Conservation (phyloP, 2,797 vertebrate genomes). For the Anas flavirostris region DNA sequence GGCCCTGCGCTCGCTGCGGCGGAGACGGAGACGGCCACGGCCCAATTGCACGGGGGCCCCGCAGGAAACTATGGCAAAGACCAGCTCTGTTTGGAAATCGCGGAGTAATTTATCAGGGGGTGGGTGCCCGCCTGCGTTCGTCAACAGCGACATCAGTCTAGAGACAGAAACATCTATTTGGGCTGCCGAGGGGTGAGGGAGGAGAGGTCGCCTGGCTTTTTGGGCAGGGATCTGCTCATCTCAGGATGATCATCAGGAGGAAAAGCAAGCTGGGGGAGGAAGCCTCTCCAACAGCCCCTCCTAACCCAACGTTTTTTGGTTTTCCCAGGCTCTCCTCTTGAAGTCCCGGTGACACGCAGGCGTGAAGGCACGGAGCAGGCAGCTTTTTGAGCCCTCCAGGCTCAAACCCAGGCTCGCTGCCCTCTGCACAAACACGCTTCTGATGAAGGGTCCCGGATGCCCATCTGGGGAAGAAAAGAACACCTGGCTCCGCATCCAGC, state of each 20-base stretch:
- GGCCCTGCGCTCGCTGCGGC: not conserved
- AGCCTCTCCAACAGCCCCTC: not conserved
- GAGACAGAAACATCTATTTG: not conserved
- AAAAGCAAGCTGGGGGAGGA: not conserved
- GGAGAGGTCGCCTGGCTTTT: not conserved
- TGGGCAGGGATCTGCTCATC: not conserved
- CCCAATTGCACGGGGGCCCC: not conserved
- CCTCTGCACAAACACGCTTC: not conserved
- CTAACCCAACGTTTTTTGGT: accelerated
- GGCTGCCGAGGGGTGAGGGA: not conserved
- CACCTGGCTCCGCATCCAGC: not conserved
- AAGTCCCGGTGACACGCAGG: not conserved
- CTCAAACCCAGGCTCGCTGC: not conserved
- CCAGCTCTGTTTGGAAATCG: not conserved
- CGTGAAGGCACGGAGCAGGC: not conserved
- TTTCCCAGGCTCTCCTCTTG: accelerated
- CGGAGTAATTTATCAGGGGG: not conserved
- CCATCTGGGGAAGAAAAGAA: not conserved
- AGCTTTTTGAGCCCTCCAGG: not conserved
- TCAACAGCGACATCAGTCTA: not conserved
- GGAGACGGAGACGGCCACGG: not conserved
- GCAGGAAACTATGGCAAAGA: not conserved
- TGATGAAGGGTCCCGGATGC: not conserved
- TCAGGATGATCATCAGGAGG: not conserved
- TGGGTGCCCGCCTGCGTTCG: not conserved